Base-by-base conservation (phyloP, 2,113 vertebrate genomes). In the Chlorodrepanis virens region DNA sequence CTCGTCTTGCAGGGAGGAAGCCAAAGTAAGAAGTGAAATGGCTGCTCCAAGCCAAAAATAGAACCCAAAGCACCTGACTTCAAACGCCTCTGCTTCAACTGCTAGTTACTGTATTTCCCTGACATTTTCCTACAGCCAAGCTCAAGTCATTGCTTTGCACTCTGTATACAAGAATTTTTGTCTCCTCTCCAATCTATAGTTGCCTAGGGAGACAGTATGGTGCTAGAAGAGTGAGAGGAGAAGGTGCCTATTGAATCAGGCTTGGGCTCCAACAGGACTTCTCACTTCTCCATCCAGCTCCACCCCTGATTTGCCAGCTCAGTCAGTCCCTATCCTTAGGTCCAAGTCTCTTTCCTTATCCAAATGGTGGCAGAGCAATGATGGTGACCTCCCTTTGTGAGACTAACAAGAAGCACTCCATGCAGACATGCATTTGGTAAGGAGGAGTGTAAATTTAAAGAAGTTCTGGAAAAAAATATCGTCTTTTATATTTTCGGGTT, bases 161-260 rank as follows among this genome's bases (percentile, higher is more conserved):
- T 45, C 79, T 64, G 29, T 77, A 50, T 54, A 40, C 42, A 42
- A 22, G 71, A 29, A 54, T 65, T 90, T 87, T 85, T 47, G 59
- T 47, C 80, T 88, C 67, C 59, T 74, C 47, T 94, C 61, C 31
- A 49, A 76, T 78, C 75, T 44, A 12, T 40, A 89, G 95, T 91
- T 97, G 93, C 91, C 93, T 72, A 87, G 78, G 87, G 93, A 95
- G 67, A 95, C 87, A 65, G 57, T 5, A 10, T 74, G 87, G 64
- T 39, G 24, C 59, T 63, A 21, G 72, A 84, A 69, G 67, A 72
- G 44, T 72, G 25, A 7, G 40, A 52, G 1, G n/a, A 89, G 74
- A 79, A 72, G 63, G n/a, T 91, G 23, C 25, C 56, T 77, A 2
- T 2, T 25, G 65, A 63, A 49, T 54, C 52, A 39, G 35, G 33